Base-by-base conservation (phyloP, 2,113 vertebrate species). In the Empidonax alnorum region DNA sequence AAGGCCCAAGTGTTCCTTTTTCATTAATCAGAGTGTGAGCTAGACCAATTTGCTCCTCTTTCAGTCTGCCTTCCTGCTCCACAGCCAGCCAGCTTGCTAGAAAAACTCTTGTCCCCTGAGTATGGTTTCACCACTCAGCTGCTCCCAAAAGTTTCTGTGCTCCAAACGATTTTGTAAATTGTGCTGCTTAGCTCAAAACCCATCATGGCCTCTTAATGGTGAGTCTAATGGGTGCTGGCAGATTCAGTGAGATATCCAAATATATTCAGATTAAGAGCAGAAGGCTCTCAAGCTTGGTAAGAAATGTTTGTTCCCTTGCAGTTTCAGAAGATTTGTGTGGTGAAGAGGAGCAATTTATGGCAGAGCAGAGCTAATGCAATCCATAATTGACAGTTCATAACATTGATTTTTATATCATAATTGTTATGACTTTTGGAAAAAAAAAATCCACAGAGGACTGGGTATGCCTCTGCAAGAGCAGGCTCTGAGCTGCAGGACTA, bases 181-280 rank as follows among this genome's bases (percentile, higher is more conserved):
- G 37, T 72, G 49, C 59, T 2, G 6, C 73, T 90, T 88, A 80
- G 63, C 65, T 92, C 67, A 88, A 88, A 96, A 92, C 82, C 83
- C 82, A 77, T 23, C 50, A 35, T 7, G 42, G 68, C 59, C 59
- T 0, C 0, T 80, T 95, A 96, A 94, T 90, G 50, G 67, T 93
- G 95, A 94, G 46, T 73, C 46, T 95, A 93, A 95, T 80, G 42
- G 42, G 31, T 90, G 79, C 2, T 93, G 95, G 71, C 88, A 69
- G 83, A 55, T 46, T 53, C 53, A 85, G 59, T 30, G 79, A 66
- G 83, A 85, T 92, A 94, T 66, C 37, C 59, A 80, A 93, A 93
- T 72, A 69, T 80, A 90, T 69, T 83, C 85, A 83, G 37, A 88
- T 90, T 49, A 66, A 66, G 50, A 88, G 79, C 79, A 86, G 72